Evolutionary conservation across 2,797 vertebrate genomes (phyloP), one percentile per base, ranked within the genome.

Genomic region (Helicolenus hilgendorfi): DNA sequence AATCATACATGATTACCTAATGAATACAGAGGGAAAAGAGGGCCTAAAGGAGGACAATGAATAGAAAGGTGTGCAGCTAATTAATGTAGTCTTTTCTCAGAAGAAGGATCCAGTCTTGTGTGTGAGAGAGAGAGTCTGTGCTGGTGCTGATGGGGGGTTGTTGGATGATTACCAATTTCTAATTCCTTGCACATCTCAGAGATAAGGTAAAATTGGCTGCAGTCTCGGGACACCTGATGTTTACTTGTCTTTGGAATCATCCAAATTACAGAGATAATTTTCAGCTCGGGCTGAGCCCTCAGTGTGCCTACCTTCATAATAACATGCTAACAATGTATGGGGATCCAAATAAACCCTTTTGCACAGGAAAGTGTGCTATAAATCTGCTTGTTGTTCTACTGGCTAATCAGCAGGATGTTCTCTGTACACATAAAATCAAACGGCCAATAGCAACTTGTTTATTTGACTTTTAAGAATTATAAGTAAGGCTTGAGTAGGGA

Each of bases 31-130:
- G 62, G 5, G 49, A 71, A 60, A 76, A 35, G 27, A 77, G 8
- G 41, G 85, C 85, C 84, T 85, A 2, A 63, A 90, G 80, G 80
- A 87, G 74, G 78, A 45, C 59, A 72, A 38, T 86, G 75, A 93
- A 86, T 63, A 85, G 68, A 74, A 83, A 93, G 90, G 91, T 91
- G 85, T 85, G 81, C 72, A 87, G 81, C 84, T 91, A 94, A 95
- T 95, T 93, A 94, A 86, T 89, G 80, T 64, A 38, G 41, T 69
- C 53, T 77, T 88, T 84, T 85, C 65, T 65, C 67, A 78, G 81
- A 84, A 87, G 82, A 83, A 86, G 76, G 65, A 81, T 72, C n/a
- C 29, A 53, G 36, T 68, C n/a, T 26, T 83, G 35, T 79, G 74
- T 78, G 59, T 81, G 78, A 65, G 41, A 26, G 38, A 24, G 68